Evolutionary conservation across 2,113 vertebrate genomes (phyloP), one percentile per base, ranked within the genome.

Genomic region (Hemichromis elongatus): DNA sequence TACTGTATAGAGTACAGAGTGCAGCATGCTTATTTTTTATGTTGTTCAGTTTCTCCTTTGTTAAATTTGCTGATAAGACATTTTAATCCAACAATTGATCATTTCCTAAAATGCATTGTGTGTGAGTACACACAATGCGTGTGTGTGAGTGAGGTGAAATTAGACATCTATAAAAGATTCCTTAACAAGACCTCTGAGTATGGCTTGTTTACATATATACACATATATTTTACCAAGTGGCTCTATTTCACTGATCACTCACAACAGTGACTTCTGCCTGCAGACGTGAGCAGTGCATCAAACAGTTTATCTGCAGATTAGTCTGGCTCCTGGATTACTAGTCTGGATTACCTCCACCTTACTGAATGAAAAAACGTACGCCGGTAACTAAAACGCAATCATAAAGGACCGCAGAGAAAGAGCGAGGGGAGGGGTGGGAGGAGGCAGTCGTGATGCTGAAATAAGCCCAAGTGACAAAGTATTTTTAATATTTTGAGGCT

Each of bases 281-380:
- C 40, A 70, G 50, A 87, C 63, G 13, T 47, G 50, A 87, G 70
- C 9, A 54, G 37, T 4, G 56, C 68, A 73, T 81, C 78, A 5
- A 70, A 30, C 75, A 77, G 73, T 94, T 94, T 91, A 95, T 93
- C 93, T 83, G 61, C 79, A 91, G 93, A 94, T 95, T 95, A 95
- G 92, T 95, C 94, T 95, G 92, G 81, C 66, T 53, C 80, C 42
- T 90, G 92, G 95, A 95, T 95, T 95, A 95, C 81, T 45, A 82
- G 68, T 79, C 75, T 80, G 90, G 92, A 94, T 93, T 92, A 91
- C 70, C 24, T 86, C 88, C 61, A 61, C 24, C 0, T 85, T 88
- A 91, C 87, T 90, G 68, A 89, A 93, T 91, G 89, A 93, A 61
- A 80, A 86, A 86, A 82, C 82, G 50, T 45, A 61, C 33, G 1